Percentiles rank a stretch among this genome's conserved stretches.
These are phyloP conservation scores for Etheostoma spectabile DNA, from an alignment of 2,113 vertebrate genomes.

Conservation along the genomic window DNA sequence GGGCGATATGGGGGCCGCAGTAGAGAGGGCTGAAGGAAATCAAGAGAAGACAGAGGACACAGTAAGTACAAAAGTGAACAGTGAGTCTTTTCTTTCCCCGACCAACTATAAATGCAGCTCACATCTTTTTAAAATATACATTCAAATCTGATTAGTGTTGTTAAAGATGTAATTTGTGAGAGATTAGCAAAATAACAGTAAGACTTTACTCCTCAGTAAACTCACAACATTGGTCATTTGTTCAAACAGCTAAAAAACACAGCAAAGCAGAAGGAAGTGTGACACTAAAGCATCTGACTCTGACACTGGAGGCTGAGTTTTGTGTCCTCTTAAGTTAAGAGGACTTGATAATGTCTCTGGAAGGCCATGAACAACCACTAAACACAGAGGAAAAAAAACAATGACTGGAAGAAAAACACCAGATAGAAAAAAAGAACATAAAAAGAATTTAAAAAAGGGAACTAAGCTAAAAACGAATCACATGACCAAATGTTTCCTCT, in stretches of 20 bases:
- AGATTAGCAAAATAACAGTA: neutral
- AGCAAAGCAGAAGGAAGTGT: neutral
- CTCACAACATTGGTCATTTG: neutral
- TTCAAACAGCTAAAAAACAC: neutral
- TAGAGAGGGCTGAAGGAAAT: slow-evolving; percentile 35
- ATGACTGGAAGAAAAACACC: too few relatives aligned
- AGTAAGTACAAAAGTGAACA: neutral
- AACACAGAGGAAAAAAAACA: neutral
- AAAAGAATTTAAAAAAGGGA: neutral
- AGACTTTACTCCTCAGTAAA: neutral
- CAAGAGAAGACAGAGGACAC: neutral
- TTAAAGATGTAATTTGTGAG: neutral
- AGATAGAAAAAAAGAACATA: neutral
- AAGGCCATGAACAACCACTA: neutral
- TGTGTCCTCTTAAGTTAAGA: neutral
- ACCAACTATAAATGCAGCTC: neutral
- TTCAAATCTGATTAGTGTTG: neutral
- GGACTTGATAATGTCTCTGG: neutral
- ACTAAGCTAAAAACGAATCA: neutral
- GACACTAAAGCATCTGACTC: slow-evolving; percentile 3
- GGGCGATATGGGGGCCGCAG: slow-evolving; percentile 17
- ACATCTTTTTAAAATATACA: neutral
- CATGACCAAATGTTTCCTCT: neutral
- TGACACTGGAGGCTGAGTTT: neutral
- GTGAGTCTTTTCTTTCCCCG: neutral